Percentiles rank a stretch among this genome's conserved stretches.
phyloP scores from a whole-genome alignment of 2,888 invertebrate species.

The Apamea anceps region DNA sequence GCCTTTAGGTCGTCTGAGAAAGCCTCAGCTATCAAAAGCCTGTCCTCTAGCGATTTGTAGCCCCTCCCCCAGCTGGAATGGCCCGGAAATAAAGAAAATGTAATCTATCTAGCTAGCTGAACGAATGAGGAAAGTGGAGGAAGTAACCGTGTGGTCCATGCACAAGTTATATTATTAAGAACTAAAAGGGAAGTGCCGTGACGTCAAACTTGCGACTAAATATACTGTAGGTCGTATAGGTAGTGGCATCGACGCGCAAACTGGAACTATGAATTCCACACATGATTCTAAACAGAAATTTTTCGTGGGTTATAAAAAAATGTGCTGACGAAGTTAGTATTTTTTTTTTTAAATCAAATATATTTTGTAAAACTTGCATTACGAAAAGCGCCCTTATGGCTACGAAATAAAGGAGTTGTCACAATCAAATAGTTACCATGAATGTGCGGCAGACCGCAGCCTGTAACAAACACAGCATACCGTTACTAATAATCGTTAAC shows the following conservation, averaged over 20 bases:
- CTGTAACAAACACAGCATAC: slow-evolving; percentile 10
- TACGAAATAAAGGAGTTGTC: neutral
- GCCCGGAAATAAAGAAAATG: neutral
- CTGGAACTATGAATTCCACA: no score
- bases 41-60: neutral
- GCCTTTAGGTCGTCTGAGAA: neutral
- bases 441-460: neutral
- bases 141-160: neutral
- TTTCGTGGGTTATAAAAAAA: no score
- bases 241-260: no score
- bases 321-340: neutral
- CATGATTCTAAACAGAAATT: no score
- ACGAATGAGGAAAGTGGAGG: neutral
- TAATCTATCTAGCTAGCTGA: neutral
- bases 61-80: no score
- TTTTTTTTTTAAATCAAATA: neutral
- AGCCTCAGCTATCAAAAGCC: neutral
- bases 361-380: neutral
- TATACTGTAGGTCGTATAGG: no score
- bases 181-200: neutral
- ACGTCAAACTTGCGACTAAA: neutral
- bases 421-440: neutral
- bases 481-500: slow-evolving; percentile 4
- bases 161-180: neutral
- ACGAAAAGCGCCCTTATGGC: neutral